These are phyloP conservation scores for Drosophila colorata DNA, from an alignment of 2,888 invertebrate genomes.

Conservation along the genomic window DNA sequence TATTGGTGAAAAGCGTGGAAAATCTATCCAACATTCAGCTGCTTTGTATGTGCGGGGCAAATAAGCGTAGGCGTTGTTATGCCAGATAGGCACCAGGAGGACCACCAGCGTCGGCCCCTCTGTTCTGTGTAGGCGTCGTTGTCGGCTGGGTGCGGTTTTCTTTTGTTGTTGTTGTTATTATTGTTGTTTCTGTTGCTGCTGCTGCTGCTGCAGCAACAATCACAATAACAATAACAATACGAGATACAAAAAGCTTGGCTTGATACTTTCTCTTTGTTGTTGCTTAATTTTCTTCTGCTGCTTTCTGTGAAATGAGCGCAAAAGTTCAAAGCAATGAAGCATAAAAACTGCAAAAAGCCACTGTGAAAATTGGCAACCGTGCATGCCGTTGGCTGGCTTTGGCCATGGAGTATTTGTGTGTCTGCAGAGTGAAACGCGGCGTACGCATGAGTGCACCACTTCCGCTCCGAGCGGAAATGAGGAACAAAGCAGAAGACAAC, in stretches of 20 bases:
- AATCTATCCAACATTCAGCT: constrained; percentile 42
- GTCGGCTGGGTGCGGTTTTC: constrained; percentile 43
- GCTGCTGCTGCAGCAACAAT: constrained; percentile 32
- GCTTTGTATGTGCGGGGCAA: constrained; percentile 24
- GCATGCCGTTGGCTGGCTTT: constrained; percentile 26
- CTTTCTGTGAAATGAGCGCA: constrained; percentile 63
- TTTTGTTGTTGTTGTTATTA: background rate
- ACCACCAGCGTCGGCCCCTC: constrained; percentile 49
- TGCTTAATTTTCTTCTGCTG: constrained; percentile 18
- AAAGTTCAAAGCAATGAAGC: constrained; percentile 80
- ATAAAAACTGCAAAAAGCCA: constrained; percentile 56
- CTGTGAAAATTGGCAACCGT: constrained; percentile 66
- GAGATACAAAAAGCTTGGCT: constrained; percentile 44
- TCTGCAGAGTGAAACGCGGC: constrained; percentile 59
- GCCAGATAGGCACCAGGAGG: constrained; percentile 16
- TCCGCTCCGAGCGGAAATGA: constrained; percentile 73
- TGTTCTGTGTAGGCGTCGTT: constrained; percentile 45
- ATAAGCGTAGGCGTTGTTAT: constrained; percentile 49
- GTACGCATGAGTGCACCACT: constrained; percentile 80
- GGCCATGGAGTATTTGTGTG: constrained; percentile 49
- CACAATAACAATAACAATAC: constrained; percentile 57
- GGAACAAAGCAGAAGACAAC: constrained; percentile 57
- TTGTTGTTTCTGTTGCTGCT: constrained; percentile 27
- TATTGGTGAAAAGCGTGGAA: constrained; percentile 66
- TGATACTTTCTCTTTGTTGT: constrained; percentile 78